Evolutionary conservation across 2,888 invertebrate species (phyloP).

Genomic region (Clistopyga incitator): DNA sequence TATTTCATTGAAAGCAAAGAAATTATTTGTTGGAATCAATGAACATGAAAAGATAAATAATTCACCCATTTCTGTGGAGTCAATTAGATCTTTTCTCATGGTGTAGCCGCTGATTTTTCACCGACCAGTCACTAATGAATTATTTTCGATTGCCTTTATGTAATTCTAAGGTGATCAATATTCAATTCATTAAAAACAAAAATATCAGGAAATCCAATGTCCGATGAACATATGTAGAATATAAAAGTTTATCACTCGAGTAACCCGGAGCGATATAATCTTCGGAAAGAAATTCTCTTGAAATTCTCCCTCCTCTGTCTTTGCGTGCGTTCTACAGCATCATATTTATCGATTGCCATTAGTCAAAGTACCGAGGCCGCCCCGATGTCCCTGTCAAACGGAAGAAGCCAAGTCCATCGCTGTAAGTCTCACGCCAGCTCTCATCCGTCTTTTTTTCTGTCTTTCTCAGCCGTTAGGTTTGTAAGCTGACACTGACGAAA

Average conservation of each 20-base stretch:
- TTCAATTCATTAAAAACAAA: neutral
- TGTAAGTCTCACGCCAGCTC: constrained; percentile 7
- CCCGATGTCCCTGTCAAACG: constrained; percentile 26
- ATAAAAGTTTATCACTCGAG: constrained; percentile 1
- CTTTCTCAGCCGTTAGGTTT: constrained; percentile 29
- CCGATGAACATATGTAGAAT: no score
- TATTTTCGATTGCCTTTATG: no score
- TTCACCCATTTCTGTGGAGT: no score
- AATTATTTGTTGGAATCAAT: no score
- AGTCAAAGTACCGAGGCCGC: constrained; percentile 13
- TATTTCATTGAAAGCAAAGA: no score
- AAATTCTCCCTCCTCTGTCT: neutral
- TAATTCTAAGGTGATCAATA: neutral
- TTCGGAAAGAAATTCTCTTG: constrained; percentile 12
- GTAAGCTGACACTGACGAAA: constrained; percentile 59
- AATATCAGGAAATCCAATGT: neutral
- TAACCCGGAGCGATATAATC: neutral
- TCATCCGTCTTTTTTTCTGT: constrained; percentile 7
- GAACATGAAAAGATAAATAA: no score
- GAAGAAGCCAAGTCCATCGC: constrained; percentile 30
- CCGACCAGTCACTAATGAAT: no score
- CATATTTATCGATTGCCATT: constrained; percentile 24
- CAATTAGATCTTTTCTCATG: no score
- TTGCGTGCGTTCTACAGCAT: constrained; percentile 21
- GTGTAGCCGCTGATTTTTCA: no score